These are phyloP conservation scores for Tetragonula clypearis DNA, from an alignment of 1,140 invertebrate genomes.

Conservation along the genomic window DNA sequence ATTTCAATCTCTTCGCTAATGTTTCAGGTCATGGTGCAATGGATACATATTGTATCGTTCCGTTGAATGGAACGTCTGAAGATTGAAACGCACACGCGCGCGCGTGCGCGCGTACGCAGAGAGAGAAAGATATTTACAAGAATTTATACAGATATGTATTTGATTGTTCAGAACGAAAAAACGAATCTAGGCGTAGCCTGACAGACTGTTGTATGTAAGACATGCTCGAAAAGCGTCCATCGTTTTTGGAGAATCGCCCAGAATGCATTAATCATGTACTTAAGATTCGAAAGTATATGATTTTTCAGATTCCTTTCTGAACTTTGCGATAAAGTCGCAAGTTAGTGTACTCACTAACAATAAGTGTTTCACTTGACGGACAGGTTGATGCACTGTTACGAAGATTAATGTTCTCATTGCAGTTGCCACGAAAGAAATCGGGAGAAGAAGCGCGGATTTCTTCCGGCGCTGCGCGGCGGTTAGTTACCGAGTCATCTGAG, in stretches of 20 bases:
- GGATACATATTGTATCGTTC: background rate
- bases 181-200: too few species aligned
- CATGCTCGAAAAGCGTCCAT: background rate
- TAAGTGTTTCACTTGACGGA: constrained; percentile 50
- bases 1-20: constrained; percentile 8
- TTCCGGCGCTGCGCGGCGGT: constrained; percentile 25
- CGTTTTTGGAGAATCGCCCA: too few species aligned
- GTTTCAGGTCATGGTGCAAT: background rate
- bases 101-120: too few species aligned
- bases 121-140: too few species aligned
- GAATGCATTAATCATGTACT: too few species aligned
- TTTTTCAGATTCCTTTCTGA: background rate
- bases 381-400: constrained; percentile 69
- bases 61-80: too few species aligned
- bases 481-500: constrained; percentile 23
- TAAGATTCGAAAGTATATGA: background rate
- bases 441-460: constrained; percentile 58
- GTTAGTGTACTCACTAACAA: constrained; percentile 62
- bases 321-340: constrained; percentile 39
- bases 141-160: too few species aligned
- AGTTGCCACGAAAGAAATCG: constrained; percentile 44
- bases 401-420: constrained; percentile 69
- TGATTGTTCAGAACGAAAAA: too few species aligned
- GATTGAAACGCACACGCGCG: background rate
- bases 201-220: background rate